Percentiles rank a stretch among this genome's conserved stretches.
Evolutionary conservation across 2,797 vertebrate species (phyloP).

Genomic region (Epinephelus malabaricus): DNA sequence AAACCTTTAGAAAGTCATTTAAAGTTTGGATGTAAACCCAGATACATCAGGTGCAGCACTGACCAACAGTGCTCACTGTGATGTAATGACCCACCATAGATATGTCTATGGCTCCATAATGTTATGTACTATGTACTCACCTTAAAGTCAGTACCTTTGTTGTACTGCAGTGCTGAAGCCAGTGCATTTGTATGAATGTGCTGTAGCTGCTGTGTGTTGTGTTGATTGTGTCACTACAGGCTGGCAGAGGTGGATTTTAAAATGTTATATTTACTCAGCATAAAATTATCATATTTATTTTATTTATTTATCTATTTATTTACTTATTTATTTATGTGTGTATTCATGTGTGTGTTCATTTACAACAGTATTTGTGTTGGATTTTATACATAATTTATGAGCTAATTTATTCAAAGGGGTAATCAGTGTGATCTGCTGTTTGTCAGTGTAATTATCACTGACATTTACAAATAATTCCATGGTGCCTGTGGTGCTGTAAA

Average conservation of each 20-base stretch:
- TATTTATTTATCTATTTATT: slow-evolving; percentile 60
- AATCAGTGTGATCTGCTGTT: not conserved
- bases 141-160: not conserved
- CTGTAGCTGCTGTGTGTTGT: not conserved
- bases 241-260: not conserved
- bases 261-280: slow-evolving; percentile 17
- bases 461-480: not conserved
- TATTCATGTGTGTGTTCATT: not conserved
- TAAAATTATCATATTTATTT: slow-evolving; percentile 14
- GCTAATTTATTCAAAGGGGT: slow-evolving; percentile 21
- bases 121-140: slow-evolving; percentile 43
- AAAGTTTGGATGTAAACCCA: not conserved
- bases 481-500: slow-evolving; percentile 15
- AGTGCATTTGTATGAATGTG: not conserved
- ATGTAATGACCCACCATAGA: not conserved
- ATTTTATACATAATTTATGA: slow-evolving; percentile 19
- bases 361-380: not conserved
- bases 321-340: slow-evolving; percentile 27
- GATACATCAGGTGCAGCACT: not conserved
- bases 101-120: not conserved
- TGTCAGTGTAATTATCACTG: not conserved
- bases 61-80: not conserved
- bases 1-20: not conserved
- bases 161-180: not conserved
- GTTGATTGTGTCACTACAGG: slow-evolving; percentile 46